Evolutionary conservation across 2,888 invertebrate species (phyloP).

Genomic region (Orthosia incerta): DNA sequence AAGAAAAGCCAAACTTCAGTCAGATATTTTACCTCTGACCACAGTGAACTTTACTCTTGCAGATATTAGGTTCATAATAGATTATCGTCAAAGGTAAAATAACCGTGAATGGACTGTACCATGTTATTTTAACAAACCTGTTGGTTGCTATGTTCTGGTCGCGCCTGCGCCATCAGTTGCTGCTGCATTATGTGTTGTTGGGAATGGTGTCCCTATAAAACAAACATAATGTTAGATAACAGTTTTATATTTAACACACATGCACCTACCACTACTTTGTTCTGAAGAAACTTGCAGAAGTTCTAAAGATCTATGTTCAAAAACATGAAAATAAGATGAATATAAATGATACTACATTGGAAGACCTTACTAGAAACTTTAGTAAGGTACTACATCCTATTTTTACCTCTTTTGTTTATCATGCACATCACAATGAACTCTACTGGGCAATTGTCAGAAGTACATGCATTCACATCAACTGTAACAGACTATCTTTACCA

Average conservation of each 20-base stretch:
- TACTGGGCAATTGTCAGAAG: conserved; percentile 38
- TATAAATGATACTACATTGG: conserved; percentile 6
- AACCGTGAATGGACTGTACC: not conserved
- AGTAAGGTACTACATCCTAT: not conserved
- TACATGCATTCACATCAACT: conserved; percentile 43
- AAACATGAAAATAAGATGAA: not conserved
- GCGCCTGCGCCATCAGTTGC: conserved; percentile 83
- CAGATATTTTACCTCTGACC: not conserved
- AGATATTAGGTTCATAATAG: not conserved
- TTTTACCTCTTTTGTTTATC: conserved; percentile 31
- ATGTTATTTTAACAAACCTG: conserved; percentile 76
- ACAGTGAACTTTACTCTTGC: not conserved
- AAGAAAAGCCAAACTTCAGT: conserved; percentile 16
- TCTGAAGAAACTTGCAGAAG: conserved; percentile 20
- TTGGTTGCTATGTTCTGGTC: conserved; percentile 86
- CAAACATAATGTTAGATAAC: conserved; percentile 27
- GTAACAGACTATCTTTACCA: conserved; percentile 10
- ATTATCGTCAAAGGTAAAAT: not conserved
- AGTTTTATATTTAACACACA: conserved; percentile 12
- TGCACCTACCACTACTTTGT: conserved; percentile 16
- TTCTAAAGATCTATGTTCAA: not conserved
- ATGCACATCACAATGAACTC: conserved; percentile 62
- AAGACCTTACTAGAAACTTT: not conserved
- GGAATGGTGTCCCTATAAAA: conserved; percentile 85
- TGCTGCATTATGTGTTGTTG: conserved; percentile 91